Evolutionary conservation across 2,797 vertebrate species (phyloP), one percentile per base, ranked within the genome.

Genomic region (Melanotaenia maccullochi): DNA sequence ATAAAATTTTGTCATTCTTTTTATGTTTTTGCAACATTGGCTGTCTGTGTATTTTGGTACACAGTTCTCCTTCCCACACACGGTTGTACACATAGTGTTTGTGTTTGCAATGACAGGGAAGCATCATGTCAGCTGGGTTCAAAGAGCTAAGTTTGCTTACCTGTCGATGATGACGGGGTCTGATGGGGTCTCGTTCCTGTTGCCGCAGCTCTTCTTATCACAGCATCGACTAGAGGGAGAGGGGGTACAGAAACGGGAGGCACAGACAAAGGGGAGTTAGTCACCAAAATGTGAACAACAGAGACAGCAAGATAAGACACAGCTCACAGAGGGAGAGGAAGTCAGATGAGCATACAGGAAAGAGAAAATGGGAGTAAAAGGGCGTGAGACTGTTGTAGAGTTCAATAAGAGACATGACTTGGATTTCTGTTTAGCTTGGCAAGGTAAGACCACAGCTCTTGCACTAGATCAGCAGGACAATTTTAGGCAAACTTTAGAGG

Each of bases 141-240:
- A 65, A 73, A 85, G 78, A 75, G 52, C 61, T 76, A 61, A 33
- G 59, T 93, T 91, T 89, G 91, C 96, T 95, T 97, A 99, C 98
- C 98, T 99, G 97, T 99, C 98, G 94, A 99, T 99, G 96, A 99
- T 99, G 95, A 99, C 98, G 79, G 98, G 98, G 95, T 99, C 97
- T 90, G 98, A 99, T 77, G 98, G 98, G 90, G 98, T 99, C 96
- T 99, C 98, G 83, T 99, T 99, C 93, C 97, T 96, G 95, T 99
- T 99, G 92, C 98, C 98, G 88, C 98, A 99, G 90, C 98, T 99
- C 94, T 99, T 99, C 96, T 99, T 99, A 95, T 99, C 97, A 93
- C 98, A 99, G 95, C 98, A 99, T 94, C 94, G 94, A 84, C 94
- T 95, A 75, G 63, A 49, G 44, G 44, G 76, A 30, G 54, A 65